Base-by-base conservation (phyloP, 2,888 invertebrate species). In the Cryptophagus acutangulus region DNA sequence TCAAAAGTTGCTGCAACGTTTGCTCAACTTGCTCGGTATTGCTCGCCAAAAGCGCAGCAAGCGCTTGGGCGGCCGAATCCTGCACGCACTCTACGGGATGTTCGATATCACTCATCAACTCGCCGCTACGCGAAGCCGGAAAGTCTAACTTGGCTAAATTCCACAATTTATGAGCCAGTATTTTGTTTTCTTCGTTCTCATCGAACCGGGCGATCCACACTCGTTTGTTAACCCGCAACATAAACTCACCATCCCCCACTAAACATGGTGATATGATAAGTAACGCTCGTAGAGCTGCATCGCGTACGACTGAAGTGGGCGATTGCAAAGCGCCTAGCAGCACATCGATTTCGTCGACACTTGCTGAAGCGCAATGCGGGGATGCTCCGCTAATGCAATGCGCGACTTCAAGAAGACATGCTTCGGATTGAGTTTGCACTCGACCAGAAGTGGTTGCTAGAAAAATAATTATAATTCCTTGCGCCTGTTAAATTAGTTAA, bases 121-220 rank as follows among this genome's bases (percentile, higher is more conserved):
- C 73, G 33, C 74, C 71, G 51, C 76, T 71, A 16, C 82, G 65
- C 33, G 70, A 63, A 4, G 65, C 63, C 2, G 78, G 73, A 24
- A 74, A 70, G 8, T 69, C 61, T 43, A 83, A 67, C n/a, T 71
- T 62, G 1, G 76, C 71, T 6, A 66, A 62, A 15, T 72, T 67
- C 84, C 84, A 85, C n/a, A 85, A 62, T 30, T 76, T 70, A 13
- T 73, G 70, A 0, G 83, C 84, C 12, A 82, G 69, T 65, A 63
- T 57, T 53, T 74, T 75, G 59, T 90, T 90, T 43, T 87, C 84
- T 26, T 82, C 82, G 4, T 77, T 77, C 1, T 80, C 72, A 70
- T 95, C 95, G 66, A 83, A 88, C 47, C 79, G 83, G 1, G 90
- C 85, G 37, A 94, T 77, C 82, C 89, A 90, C 30, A 94, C 74